Evolutionary conservation across 2,888 invertebrate genomes (phyloP), one percentile per base, ranked within the genome.

Genomic region (Chaitophorus viminalis): DNA sequence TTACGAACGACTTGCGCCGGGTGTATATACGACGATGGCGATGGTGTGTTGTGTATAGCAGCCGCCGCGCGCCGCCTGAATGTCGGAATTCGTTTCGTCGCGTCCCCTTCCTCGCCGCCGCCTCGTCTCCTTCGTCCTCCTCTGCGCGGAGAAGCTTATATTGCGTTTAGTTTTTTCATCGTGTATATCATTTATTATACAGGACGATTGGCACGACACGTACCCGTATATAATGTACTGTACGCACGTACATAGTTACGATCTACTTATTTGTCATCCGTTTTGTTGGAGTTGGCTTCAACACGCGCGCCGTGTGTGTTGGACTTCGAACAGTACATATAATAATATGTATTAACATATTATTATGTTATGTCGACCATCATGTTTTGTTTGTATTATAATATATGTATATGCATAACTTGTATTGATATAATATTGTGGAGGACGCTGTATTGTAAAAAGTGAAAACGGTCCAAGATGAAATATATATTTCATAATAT

Each of bases 81-180:
- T 72, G 82, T 82, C 72, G 82, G 72, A 82, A 82, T 82, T 82
- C 82, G 82, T 82, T 82, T 82, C 72, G 72, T 72, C 31, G n/a
- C 17, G 18, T 65, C n/a, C 1, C 39, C 11, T 9, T n/a, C 9
- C 54, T 11, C 52, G 33, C 8, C 52, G 1, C 0, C 25, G n/a
- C n/a, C 21, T 1, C 46, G 14, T 60, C 60, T 60, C 60, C 60
- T 60, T 29, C 70, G 29, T 29, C 14, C 70, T 70, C 70, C 70
- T 18, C n/a, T 11, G 46, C 9, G 11, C 9, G 11, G 8, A 33
- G 70, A 8, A 33, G 39, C 31, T 31, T 18, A 18, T 21, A 18
- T 21, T 31, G 82, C 72, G 72, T 72, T 54, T 72, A 11, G n/a
- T 33, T 72, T 82, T 82, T 82, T 70, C n/a, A 72, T 33, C 33